These are phyloP conservation scores for Lamproptera curius DNA, from an alignment of 2,888 invertebrate genomes.

Conservation along the genomic window DNA sequence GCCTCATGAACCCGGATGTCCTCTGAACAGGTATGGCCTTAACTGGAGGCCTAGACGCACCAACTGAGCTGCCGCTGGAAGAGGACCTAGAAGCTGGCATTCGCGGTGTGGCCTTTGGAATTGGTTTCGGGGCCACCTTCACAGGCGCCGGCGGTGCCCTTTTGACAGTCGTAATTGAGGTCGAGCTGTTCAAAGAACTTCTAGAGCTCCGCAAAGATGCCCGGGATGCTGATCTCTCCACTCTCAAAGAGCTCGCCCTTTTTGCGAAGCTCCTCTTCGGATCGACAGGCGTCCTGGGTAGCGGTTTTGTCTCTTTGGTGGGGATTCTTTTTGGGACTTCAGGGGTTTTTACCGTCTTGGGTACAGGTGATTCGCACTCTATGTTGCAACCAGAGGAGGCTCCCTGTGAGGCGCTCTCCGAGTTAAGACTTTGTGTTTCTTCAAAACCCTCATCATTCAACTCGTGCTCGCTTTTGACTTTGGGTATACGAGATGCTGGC, in stretches of 20 bases:
- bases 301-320: conserved; percentile 71
- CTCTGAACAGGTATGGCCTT: conserved; percentile 53
- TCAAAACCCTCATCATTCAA: conserved; percentile 94
- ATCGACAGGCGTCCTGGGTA: conserved; percentile 53
- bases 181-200: conserved; percentile 89
- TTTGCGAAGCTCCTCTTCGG: conserved; percentile 53
- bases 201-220: conserved; percentile 89
- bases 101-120: conserved; percentile 64
- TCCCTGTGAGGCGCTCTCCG: conserved; percentile 91
- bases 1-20: conserved; percentile 88
- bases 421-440: conserved; percentile 92
- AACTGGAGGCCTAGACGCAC: conserved; percentile 65
- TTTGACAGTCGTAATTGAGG: conserved; percentile 88
- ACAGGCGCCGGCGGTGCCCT: conserved; percentile 77
- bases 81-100: conserved; percentile 70
- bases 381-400: conserved; percentile 88
- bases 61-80: conserved; percentile 70
- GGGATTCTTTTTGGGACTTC: conserved; percentile 65
- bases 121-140: conserved; percentile 64
- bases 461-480: conserved; percentile 82
- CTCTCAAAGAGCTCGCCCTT: conserved; percentile 72
- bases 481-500: conserved; percentile 70
- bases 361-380: conserved; percentile 76
- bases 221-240: conserved; percentile 87
- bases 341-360: conserved; percentile 58